Base-by-base conservation (phyloP, 2,888 invertebrate genomes). In the Dryadula phaetusa region DNA sequence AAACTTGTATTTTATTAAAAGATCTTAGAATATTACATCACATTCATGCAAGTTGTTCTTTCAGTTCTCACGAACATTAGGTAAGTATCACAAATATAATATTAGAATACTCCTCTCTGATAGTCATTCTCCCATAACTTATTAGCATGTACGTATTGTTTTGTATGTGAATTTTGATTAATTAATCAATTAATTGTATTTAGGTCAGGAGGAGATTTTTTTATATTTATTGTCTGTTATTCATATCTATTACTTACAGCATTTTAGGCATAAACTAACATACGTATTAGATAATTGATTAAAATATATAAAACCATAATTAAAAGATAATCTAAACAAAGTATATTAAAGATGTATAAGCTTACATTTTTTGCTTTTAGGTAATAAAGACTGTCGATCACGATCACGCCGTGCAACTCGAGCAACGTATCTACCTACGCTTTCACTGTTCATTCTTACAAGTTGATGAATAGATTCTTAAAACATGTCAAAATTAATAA, bases 401-500 rank as follows among this genome's bases (percentile, higher is more conserved):
- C 61, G 47, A 52, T 52, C 28, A 32, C 28, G 18, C 28, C 5
- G 52, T 52, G n/a, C n/a, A n/a, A n/a, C n/a, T n/a, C 16, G 18
- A 60, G 40, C 20, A 49, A 40, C 42, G 52, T 52, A 52, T 34
- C 56, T 47, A 22, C 44, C 44, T 44, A 58, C 56, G 47, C 65
- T 65, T 65, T 65, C 60, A 60, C 65, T 40, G 40, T n/a, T 52
- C 49, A 56, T 40, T 40, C 20, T 56, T 56, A 32, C 49, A 42
- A 32, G 49, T 22, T 56, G 44, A 42, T 28, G 32, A 60, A 65
- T 28, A 28, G 28, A 28, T 60, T 42, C 44, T 46, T 32, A 32
- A 60, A 32, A 46, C 46, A 62, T 20, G 62, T 53, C 53, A 66
- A 56, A 66, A 54, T 54, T 62, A 62, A 62, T 62, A 62, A 62